Conservation (phyloP, 2,797 vertebrate genomes). For the Eutrigla gurnardus region DNA sequence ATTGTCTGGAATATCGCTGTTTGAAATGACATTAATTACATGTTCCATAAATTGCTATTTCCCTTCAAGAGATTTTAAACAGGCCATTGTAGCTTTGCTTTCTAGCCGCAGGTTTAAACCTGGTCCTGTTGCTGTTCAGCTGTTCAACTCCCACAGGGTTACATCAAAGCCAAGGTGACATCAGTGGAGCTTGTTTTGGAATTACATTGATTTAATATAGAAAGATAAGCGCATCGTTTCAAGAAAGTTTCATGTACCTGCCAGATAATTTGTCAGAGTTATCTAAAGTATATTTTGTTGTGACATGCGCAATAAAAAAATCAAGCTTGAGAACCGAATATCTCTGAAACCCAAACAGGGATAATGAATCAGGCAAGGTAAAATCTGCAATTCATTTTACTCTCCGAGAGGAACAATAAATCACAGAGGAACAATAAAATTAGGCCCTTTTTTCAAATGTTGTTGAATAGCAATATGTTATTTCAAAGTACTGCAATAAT, state of each 20-base stretch:
- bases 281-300: background rate
- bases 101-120: background rate
- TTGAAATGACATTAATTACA: background rate
- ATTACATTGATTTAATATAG: background rate
- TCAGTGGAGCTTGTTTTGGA: background rate
- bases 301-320: background rate
- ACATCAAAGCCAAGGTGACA: background rate
- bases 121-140: conserved; percentile 1
- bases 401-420: background rate
- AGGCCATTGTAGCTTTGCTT: background rate
- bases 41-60: background rate
- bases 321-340: background rate
- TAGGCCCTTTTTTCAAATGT: background rate
- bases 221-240: background rate
- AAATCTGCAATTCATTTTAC: conserved; percentile 33
- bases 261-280: background rate
- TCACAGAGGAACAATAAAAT: conserved; percentile 5
- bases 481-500: conserved; percentile 35
- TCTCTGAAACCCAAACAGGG: conserved; percentile 16
- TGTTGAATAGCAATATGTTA: conserved; percentile 6
- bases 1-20: no score
- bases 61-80: background rate
- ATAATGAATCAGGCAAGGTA: conserved; percentile 20
- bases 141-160: background rate
- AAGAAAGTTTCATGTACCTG: background rate